Percentiles rank a stretch among this genome's conserved stretches.
Conservation (phyloP, 1,140 invertebrate genomes). For the Odontomachus brunneus region DNA sequence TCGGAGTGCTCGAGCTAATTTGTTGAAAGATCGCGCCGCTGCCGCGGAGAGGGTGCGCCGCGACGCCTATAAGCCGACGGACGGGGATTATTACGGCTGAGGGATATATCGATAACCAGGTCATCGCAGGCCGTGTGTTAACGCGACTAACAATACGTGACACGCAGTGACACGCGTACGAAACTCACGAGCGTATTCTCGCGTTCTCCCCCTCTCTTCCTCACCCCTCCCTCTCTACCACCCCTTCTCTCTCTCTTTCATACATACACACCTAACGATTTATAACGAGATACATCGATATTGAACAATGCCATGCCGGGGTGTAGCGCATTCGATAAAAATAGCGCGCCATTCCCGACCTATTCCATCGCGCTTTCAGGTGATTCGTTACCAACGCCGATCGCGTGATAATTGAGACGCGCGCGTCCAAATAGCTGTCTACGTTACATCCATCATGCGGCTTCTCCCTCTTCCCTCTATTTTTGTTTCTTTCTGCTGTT, state of each 20-base stretch:
- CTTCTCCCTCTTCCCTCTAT: too few relatives aligned
- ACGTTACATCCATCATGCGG: not conserved
- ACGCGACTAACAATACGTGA: conserved; percentile 15
- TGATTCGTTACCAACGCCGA: not conserved
- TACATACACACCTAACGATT: not conserved
- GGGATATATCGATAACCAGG: conserved; percentile 43
- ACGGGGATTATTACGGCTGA: conserved; percentile 24
- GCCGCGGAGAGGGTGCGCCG: conserved; percentile 37
- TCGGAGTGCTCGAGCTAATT: conserved; percentile 23
- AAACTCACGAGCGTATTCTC: not conserved
- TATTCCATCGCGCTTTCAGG: not conserved
- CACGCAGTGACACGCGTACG: conserved; percentile 1
- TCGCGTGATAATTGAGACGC: conserved; percentile 20
- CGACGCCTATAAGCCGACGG: not conserved
- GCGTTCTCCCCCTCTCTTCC: too few relatives aligned
- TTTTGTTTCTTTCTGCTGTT: too few relatives aligned
- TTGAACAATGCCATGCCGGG: not conserved
- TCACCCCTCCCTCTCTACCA: too few relatives aligned
- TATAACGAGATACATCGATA: not conserved
- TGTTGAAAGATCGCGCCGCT: conserved; percentile 27
- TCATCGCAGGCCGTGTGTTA: conserved; percentile 5
- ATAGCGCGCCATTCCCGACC: not conserved
- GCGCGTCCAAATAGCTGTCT: too few relatives aligned
- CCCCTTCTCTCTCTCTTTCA: too few relatives aligned
- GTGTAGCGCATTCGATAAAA: not conserved